phyloP scores from a whole-genome alignment of 2,797 vertebrate species.

The Xenops minutus region DNA sequence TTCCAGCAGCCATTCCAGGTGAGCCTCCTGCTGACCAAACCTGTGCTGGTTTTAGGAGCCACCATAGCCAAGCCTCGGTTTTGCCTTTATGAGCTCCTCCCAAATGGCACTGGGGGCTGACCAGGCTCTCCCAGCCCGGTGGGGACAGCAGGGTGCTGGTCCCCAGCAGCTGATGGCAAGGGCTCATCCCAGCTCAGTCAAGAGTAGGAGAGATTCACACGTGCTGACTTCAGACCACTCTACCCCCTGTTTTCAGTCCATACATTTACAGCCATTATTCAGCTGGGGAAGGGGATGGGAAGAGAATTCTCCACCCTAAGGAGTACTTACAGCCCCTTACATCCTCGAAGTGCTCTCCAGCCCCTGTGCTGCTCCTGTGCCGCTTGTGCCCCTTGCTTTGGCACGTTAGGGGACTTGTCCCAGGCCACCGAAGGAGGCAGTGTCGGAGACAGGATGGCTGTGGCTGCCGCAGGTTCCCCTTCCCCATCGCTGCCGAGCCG shows the following conservation, averaged over 20 bases:
- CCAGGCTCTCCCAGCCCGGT: accelerated
- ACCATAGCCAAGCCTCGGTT: not conserved
- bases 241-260: accelerated
- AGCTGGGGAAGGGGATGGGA: not conserved
- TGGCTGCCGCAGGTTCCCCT: not conserved
- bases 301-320: not conserved
- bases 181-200: not conserved
- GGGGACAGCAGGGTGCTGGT: not conserved
- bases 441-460: not conserved
- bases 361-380: not conserved
- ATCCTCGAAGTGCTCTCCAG: not conserved
- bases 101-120: accelerated
- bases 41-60: accelerated
- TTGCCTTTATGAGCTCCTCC: not conserved
- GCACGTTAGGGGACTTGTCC: not conserved
- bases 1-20: not conserved
- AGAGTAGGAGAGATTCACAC: not conserved
- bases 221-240: accelerated
- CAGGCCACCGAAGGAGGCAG: accelerated
- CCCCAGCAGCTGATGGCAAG: not conserved
- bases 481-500: not conserved
- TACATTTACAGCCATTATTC: not conserved
- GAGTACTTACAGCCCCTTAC: not conserved
- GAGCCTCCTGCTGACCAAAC: not conserved
- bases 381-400: not conserved